These are phyloP conservation scores for Zapornia atra DNA, from an alignment of 2,113 vertebrate genomes.

Conservation along the genomic window DNA sequence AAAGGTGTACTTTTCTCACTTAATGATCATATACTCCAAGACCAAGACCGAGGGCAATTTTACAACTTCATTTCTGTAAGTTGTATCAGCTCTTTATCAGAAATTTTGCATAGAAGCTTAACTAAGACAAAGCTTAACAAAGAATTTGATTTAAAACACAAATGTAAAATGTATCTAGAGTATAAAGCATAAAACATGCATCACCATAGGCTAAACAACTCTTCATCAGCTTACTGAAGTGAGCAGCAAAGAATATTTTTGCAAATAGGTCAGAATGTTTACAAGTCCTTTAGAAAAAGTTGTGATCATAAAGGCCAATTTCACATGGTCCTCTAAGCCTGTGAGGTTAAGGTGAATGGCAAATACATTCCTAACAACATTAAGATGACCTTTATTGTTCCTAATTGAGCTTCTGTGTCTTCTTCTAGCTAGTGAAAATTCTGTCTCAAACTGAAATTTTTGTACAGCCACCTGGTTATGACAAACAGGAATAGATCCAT, in stretches of 20 bases:
- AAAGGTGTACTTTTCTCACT: background rate
- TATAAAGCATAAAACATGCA: background rate
- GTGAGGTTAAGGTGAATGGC: background rate
- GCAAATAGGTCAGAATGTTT: background rate
- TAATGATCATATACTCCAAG: background rate
- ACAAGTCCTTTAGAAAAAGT: background rate
- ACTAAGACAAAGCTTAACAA: conserved; percentile 18
- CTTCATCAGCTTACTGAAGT: background rate
- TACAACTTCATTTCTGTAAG: background rate
- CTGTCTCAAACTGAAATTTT: background rate
- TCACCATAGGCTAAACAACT: background rate
- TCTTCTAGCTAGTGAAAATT: background rate
- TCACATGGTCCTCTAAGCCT: background rate
- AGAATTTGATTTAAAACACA: conserved; percentile 64
- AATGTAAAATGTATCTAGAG: conserved; percentile 64
- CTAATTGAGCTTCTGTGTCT: background rate
- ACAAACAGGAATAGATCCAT: background rate
- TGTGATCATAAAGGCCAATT: background rate
- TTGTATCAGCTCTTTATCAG: background rate
- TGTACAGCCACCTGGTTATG: background rate
- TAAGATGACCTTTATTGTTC: background rate
- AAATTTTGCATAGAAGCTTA: background rate
- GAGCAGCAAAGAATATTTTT: background rate
- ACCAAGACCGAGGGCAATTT: background rate
- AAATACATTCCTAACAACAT: background rate